Conservation (phyloP, 2,888 invertebrate genomes). For the Tenthredo livida region DNA sequence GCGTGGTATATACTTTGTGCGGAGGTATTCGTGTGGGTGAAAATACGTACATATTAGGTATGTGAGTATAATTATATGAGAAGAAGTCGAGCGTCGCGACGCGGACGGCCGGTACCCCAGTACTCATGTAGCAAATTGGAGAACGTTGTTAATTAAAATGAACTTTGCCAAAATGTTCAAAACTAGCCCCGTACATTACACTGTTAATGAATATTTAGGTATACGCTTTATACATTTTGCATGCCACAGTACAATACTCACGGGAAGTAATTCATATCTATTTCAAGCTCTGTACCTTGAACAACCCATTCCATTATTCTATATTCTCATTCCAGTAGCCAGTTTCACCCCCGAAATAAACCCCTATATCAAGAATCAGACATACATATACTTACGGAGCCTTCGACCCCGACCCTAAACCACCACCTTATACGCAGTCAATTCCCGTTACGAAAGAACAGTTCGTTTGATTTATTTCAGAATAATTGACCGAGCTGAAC, state of each 20-base stretch:
- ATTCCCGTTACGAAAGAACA: background rate
- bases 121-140: conserved; percentile 54
- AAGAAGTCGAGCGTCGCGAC: background rate
- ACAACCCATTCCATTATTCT: background rate
- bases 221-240: conserved; percentile 25
- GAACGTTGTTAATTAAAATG: conserved; percentile 48
- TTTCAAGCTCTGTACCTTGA: conserved; percentile 20
- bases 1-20: background rate
- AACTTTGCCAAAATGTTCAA: conserved; percentile 47
- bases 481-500: conserved; percentile 9
- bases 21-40: background rate
- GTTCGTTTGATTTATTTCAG: background rate
- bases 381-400: no score
- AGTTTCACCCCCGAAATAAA: background rate
- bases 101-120: background rate
- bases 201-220: conserved; percentile 51
- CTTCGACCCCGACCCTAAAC: background rate
- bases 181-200: conserved; percentile 34
- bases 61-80: background rate
- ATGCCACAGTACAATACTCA: conserved; percentile 40
- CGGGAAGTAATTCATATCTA: conserved; percentile 52
- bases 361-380: background rate
- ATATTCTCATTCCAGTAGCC: background rate
- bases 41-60: background rate
- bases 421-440: background rate